A percentile compares a stretch with the other conserved stretches of the same genome.
Evolutionary conservation across 1,140 invertebrate species (phyloP).

Genomic region (Hylyphantes graminicola): DNA sequence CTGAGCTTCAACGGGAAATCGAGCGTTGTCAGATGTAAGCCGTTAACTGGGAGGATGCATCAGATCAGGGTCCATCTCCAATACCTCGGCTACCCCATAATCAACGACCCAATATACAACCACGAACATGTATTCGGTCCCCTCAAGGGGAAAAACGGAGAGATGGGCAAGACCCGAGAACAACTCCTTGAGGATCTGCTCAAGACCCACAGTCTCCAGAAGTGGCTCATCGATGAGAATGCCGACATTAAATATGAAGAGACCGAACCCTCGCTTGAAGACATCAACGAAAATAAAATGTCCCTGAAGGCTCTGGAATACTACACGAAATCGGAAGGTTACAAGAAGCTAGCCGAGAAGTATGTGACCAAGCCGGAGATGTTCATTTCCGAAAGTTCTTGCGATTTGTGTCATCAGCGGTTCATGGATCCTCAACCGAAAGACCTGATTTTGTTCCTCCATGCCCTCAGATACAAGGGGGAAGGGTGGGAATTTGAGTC

Average conservation of each 20-base stretch:
- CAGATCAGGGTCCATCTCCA: constrained; percentile 99
- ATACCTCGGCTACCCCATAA: constrained; percentile 95
- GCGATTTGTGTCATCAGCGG: constrained; percentile 90
- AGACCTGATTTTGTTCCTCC: constrained; percentile 94
- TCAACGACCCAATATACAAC: constrained; percentile 97
- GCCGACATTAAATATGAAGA: background rate
- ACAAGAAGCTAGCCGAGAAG: constrained; percentile 38
- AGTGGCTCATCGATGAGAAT: constrained; percentile 75
- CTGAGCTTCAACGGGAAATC: constrained; percentile 86
- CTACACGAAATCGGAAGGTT: constrained; percentile 45
- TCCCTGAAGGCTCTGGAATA: constrained; percentile 57
- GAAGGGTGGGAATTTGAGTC: constrained; percentile 88
- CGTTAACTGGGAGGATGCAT: constrained; percentile 96
- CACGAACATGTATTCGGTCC: constrained; percentile 82
- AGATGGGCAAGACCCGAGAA: constrained; percentile 90
- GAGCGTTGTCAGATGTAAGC: constrained; percentile 90
- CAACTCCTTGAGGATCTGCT: constrained; percentile 86
- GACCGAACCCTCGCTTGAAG: background rate
- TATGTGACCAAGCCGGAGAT: constrained; percentile 71
- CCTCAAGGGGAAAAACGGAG: constrained; percentile 89
- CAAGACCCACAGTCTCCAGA: constrained; percentile 91
- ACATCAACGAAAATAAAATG: constrained; percentile 45
- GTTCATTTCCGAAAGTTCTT: constrained; percentile 84
- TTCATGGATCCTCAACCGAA: constrained; percentile 90
- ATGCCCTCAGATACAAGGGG: constrained; percentile 91